These are phyloP conservation scores for Lasioglossum oenotherae DNA, from an alignment of 2,888 invertebrate genomes.

Conservation along the genomic window DNA sequence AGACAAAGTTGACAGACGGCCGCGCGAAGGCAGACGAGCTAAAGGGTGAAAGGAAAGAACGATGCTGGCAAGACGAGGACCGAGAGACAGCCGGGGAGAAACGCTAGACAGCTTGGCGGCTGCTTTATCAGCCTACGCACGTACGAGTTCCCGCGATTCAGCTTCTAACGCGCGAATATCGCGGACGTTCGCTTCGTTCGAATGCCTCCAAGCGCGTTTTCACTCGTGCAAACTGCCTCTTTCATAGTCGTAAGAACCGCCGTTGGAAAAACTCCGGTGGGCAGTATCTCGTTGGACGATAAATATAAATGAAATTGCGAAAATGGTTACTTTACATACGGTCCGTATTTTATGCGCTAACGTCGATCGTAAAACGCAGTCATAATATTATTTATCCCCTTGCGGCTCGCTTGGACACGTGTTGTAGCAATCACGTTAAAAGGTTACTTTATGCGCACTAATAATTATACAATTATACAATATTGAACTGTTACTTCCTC, in stretches of 20 bases:
- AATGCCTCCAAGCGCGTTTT: neutral
- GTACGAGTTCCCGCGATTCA: constrained; percentile 50
- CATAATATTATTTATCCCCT: neutral
- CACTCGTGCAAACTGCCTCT: neutral
- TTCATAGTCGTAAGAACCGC: neutral
- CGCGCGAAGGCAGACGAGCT: constrained; percentile 41
- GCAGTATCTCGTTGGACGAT: neutral
- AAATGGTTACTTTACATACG: neutral
- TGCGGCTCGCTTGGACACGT: neutral
- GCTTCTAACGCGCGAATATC: constrained; percentile 43
- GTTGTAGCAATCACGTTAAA: neutral
- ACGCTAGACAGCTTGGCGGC: constrained; percentile 77
- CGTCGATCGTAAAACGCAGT: neutral
- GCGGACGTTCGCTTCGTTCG: constrained; percentile 2
- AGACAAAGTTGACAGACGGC: constrained; percentile 54
- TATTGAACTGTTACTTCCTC: neutral
- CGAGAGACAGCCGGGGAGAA: constrained; percentile 38
- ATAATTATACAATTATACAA: neutral
- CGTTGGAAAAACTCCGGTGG: neutral
- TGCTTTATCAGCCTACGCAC: constrained; percentile 77
- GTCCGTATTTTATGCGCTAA: neutral
- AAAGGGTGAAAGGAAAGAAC: constrained; percentile 46
- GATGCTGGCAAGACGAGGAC: constrained; percentile 45
- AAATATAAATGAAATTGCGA: neutral
- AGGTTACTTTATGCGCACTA: neutral